Conservation (phyloP, 2,888 invertebrate species). For the Holacanthella duospinosa region DNA sequence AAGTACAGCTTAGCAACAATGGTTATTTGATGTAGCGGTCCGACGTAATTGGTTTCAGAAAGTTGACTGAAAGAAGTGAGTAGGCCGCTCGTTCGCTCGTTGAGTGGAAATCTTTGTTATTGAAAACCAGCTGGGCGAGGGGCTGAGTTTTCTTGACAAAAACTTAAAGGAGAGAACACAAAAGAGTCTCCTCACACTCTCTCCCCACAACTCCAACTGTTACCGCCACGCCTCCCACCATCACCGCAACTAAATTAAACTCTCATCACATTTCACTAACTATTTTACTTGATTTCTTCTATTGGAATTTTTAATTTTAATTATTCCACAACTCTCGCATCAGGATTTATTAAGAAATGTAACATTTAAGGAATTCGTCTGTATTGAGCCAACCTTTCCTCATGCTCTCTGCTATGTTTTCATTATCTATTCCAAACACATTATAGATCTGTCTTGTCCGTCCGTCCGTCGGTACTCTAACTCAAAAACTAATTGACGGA, state of each 20-base stretch:
- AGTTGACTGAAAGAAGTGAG: neutral
- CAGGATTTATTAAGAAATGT: too few species aligned
- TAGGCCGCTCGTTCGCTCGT: neutral
- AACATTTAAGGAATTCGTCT: too few species aligned
- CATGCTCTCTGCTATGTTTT: too few species aligned
- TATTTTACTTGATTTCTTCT: neutral
- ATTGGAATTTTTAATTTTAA: neutral
- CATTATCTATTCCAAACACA: too few species aligned
- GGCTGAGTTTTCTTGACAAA: neutral
- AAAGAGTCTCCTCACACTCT: neutral
- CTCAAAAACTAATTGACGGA: too few species aligned
- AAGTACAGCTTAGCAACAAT: neutral
- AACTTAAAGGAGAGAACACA: neutral
- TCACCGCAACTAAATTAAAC: neutral
- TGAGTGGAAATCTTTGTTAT: neutral
- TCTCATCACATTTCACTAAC: neutral
- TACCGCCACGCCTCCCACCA: too few species aligned
- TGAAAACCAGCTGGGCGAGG: neutral
- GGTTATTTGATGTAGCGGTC: neutral
- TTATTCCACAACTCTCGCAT: too few species aligned
- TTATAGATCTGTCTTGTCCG: too few species aligned
- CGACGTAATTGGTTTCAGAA: neutral
- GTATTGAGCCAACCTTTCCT: too few species aligned
- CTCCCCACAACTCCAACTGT: neutral
- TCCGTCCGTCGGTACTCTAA: too few species aligned